phyloP scores from a whole-genome alignment of 2,113 vertebrate genomes.

The Psammodynastes pulverulentus region DNA sequence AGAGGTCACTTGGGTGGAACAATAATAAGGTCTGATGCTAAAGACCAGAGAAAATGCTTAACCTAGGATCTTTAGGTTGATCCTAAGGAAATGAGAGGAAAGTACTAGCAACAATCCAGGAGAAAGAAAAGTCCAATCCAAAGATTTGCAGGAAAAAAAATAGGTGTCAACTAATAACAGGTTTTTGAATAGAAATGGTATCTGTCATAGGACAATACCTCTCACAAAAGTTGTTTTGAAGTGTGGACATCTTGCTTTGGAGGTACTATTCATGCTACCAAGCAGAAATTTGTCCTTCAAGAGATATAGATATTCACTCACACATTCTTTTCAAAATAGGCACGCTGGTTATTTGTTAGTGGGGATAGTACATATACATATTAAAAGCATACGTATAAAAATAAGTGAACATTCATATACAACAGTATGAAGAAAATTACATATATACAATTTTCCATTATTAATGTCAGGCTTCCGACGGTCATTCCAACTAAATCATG shows the following conservation, averaged over 20 bases:
- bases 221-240: constrained; percentile 37
- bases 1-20: constrained; percentile 65
- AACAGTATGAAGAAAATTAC: neutral
- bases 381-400: constrained; percentile 27
- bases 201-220: constrained; percentile 38
- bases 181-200: neutral
- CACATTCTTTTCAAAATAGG: constrained; percentile 18
- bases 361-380: neutral
- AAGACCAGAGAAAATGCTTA: constrained; percentile 77
- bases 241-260: constrained; percentile 28
- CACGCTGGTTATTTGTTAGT: constrained; percentile 34
- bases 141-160: constrained; percentile 49
- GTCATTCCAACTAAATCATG: too few species aligned
- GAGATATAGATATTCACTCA: neutral
- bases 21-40: constrained; percentile 69
- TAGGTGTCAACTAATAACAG: constrained; percentile 52
- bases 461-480: too few species aligned
- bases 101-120: constrained; percentile 51
- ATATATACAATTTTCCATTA: constrained; percentile 6
- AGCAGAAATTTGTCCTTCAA: neutral
- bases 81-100: constrained; percentile 68
- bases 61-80: constrained; percentile 78
- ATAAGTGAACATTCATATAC: constrained; percentile 3
- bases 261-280: constrained; percentile 35
- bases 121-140: constrained; percentile 65